Base-by-base conservation (phyloP, 1,140 invertebrate genomes). In the Drosophila novamexicana region DNA sequence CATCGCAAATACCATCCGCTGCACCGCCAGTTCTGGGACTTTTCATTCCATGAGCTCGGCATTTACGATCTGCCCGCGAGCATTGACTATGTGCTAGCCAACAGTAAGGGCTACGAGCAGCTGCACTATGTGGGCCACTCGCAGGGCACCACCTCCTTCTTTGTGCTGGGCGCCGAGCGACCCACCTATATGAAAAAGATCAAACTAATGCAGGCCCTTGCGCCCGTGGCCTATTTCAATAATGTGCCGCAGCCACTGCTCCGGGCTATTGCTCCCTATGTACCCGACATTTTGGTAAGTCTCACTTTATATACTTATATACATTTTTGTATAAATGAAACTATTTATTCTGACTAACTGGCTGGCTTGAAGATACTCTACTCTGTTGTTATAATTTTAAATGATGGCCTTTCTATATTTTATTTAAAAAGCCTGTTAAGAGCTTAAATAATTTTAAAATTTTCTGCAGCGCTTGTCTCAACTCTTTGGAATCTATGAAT, bases 1-100 rank as follows among this genome's bases (percentile, higher is more conserved):
- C 95, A 96, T 90, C 77, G 91, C 14, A 81, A 78, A 1, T 77
- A 93, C 9, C 69, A 94, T 80, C 93, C 93, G 3, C 74, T 92
- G 40, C 80, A 91, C 16, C 64, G 62, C 6, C 69, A 92, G 50
- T 93, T 93, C 44, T 93, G 92, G 92, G 78, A 93, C 49, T 93
- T 84, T 64, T 96, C 95, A 67, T 96, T 93, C 91, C 95, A 96
- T 79, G 95, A 97, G 89, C 95, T 96, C 89, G 95, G 95, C 1
- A 59, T 92, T 1, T 95, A 94, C 72, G 96, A 97, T 91, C 65
- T 96, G 12, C 95, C 96, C 8, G 94, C 95, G 0, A 94, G 94
- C 76, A 94, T 97, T 14, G 94, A 96, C 71, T 95, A 95, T 81
- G 93, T 96, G 5, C 77, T 96, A 10, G 79, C 92, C 0, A 77